phyloP scores from a whole-genome alignment of 53 echinoderm and acorn worm species.

The Henricia sp. region DNA sequence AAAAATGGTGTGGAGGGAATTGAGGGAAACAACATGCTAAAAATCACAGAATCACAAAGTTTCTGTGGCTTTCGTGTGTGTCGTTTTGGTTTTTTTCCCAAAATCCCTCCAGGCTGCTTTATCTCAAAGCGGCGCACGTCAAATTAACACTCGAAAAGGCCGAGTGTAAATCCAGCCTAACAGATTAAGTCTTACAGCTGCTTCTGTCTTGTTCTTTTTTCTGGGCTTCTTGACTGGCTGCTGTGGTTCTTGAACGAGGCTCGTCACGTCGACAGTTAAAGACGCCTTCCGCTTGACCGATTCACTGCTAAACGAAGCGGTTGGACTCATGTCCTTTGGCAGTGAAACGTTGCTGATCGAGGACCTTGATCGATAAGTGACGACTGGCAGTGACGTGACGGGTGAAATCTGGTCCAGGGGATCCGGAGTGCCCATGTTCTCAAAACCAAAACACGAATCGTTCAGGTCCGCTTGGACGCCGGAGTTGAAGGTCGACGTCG shows the following conservation, averaged over 20 bases:
- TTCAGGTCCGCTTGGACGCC: constrained; percentile 69
- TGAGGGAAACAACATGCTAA: too few species aligned
- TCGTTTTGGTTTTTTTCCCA: too few species aligned
- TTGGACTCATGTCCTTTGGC: not conserved
- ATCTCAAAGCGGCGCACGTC: too few species aligned
- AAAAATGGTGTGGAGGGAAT: too few species aligned
- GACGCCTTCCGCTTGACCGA: constrained; percentile 47
- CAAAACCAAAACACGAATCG: constrained; percentile 95
- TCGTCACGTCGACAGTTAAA: constrained; percentile 22
- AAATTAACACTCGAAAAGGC: too few species aligned
- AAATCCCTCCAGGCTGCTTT: too few species aligned
- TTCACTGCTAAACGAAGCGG: not conserved
- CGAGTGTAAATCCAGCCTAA: not conserved
- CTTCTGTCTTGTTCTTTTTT: constrained; percentile 23
- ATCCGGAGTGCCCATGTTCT: constrained; percentile 71
- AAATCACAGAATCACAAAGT: too few species aligned
- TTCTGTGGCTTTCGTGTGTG: too few species aligned
- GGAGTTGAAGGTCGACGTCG: constrained; percentile 53
- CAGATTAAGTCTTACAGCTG: constrained; percentile 14
- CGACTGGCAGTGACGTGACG: constrained; percentile 60
- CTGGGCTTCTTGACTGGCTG: constrained; percentile 25
- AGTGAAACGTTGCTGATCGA: constrained; percentile 12
- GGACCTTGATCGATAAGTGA: constrained; percentile 23
- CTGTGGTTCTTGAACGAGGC: constrained; percentile 13
- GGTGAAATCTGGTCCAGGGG: constrained; percentile 84